These are phyloP conservation scores for Thamnaconus septentrionalis DNA, from an alignment of 2,113 vertebrate species.

Conservation along the genomic window DNA sequence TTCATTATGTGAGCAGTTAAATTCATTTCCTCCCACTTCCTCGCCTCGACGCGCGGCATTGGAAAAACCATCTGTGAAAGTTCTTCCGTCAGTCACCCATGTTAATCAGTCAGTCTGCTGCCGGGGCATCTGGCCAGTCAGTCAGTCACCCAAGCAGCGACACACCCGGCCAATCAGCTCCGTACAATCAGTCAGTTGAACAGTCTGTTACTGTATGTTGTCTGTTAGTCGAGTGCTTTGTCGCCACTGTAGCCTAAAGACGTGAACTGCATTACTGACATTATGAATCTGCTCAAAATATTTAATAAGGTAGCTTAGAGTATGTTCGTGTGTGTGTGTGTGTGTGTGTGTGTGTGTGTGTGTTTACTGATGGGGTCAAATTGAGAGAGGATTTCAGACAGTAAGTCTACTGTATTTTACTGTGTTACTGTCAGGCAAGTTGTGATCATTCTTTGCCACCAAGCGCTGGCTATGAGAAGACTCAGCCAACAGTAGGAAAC, in stretches of 20 bases:
- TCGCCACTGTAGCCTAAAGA: constrained; percentile 2
- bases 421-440: neutral
- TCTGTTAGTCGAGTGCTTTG: neutral
- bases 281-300: too few species aligned
- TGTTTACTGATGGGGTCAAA: neutral
- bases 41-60: neutral
- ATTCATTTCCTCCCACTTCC: too few species aligned
- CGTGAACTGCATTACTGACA: too few species aligned
- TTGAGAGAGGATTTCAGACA: neutral
- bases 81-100: constrained; percentile 48
- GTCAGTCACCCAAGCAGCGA: constrained; percentile 31
- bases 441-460: too few species aligned
- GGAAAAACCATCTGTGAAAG: constrained; percentile 39
- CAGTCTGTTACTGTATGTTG: neutral
- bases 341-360: too few species aligned
- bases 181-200: constrained; percentile 13
- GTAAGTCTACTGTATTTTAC: neutral
- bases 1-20: neutral
- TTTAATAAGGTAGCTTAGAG: too few species aligned
- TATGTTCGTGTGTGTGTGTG: too few species aligned
- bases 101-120: constrained; percentile 48
- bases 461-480: too few species aligned
- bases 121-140: constrained; percentile 24
- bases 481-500: too few species aligned
- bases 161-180: constrained; percentile 1